Evolutionary conservation across 2,797 vertebrate species (phyloP), one percentile per base, ranked within the genome.

Genomic region (Silurus aristotelis): DNA sequence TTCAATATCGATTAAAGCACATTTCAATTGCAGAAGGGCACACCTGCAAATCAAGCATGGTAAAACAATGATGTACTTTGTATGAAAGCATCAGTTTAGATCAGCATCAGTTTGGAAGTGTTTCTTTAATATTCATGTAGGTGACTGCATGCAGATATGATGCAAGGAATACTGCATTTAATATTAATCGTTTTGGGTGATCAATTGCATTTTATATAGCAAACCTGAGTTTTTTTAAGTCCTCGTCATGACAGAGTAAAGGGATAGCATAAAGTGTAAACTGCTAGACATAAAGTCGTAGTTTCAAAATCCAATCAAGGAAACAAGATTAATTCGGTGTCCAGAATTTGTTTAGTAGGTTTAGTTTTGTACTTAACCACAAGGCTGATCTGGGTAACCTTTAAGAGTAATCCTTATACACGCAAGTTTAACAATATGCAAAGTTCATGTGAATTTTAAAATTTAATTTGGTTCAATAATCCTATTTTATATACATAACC

Each of bases 11-110:
- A 82, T 70, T 58, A 70, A 70, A 82, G 52, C 25, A 38, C 6
- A 76, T 83, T 31, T 83, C 10, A 64, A 83, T 46, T 76, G 72
- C 82, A 55, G 19, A 56, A 56, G 80, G 64, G 52, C 66, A 82
- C 66, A 70, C 67, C 55, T 58, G 17, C 66, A 82, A 67, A 81
- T 55, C 27, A 38, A 20, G 61, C 43, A 79, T 79, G 19, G n/a
- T 76, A 55, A 25, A 56, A 22, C 17, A 77, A 8, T 31, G 63
- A 43, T 63, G 19, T 64, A 80, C 22, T 80, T 79, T 25, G 19
- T 25, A 38, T 46, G 6, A n/a, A 63, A 79, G 20, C 14, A 63
- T 79, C 76, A 38, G 76, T 38, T n/a, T n/a, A 63, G 58, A 5
- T 46, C 56, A n/a, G 38, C 38, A 38, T 38, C 38, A 38, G 3